Base-by-base conservation (phyloP, 1,140 invertebrate species). In the Drosophila aff. region DNA sequence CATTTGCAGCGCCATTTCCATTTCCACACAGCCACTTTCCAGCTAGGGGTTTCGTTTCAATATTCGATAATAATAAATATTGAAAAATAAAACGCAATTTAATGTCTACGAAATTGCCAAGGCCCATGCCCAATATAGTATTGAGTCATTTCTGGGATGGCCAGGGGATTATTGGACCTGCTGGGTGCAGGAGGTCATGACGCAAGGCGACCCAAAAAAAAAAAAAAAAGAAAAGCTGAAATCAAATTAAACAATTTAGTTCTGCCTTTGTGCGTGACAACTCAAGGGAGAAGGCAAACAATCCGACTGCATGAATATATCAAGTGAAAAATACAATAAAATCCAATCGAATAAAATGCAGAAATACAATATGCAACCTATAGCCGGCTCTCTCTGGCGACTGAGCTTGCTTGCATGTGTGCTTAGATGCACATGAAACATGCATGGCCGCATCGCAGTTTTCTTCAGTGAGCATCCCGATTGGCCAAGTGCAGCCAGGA, bases 231-330 rank as follows among this genome's bases (percentile, higher is more conserved):
- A 36, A n/a, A 47, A 26, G 10, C 67, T 80, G 55, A 90, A 91
- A 90, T 90, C 86, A 90, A 90, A 90, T 90, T 90, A 90, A 91
- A 90, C 85, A 90, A 91, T 91, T 91, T 90, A 79, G 79, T 85
- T 85, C 61, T 76, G 79, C 82, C 86, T 85, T 91, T 90, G 86
- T 90, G 85, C 85, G 85, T 90, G 85, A 90, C 85, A 90, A 82
- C 85, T 90, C 85, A 91, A 90, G 85, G 85, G 85, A 90, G 75
- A 90, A 90, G 73, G 78, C 85, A 85, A 85, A 89, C 81, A 81
- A 81, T 76, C 81, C 68, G 72, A 67, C 81, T 81, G 85, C 85
- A 89, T 90, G 79, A 89, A 90, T 90, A 81, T 73, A 76, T 81
- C 81, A 90, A 82, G 62, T 91, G 82, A 86, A 82, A 82, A 91